Evolutionary conservation across 2,113 vertebrate genomes (phyloP).

Genomic region (Saguinus imperator): DNA sequence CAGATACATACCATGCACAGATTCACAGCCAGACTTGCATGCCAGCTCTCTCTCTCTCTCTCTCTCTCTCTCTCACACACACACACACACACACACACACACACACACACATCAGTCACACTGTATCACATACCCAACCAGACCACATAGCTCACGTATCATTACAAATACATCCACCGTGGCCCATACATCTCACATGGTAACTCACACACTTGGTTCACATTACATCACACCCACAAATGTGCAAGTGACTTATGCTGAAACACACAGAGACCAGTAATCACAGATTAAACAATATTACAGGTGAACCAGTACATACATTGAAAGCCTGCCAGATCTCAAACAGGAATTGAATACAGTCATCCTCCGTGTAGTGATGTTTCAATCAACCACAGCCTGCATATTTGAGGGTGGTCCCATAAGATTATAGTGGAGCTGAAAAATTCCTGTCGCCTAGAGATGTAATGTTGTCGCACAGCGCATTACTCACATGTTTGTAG

Average conservation of each 20-base stretch:
- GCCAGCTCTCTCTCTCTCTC: neutral
- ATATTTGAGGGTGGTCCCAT: neutral
- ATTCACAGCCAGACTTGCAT: neutral
- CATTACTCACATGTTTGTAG: neutral
- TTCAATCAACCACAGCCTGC: neutral
- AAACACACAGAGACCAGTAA: neutral
- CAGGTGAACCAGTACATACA: neutral
- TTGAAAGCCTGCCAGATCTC: accelerated
- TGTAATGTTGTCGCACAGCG: neutral
- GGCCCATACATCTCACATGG: neutral
- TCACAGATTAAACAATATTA: neutral
- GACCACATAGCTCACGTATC: neutral
- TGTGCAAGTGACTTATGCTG: neutral
- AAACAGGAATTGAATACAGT: neutral
- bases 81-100: neutral
- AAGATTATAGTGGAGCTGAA: neutral
- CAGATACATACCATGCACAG: neutral
- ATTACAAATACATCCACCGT: neutral
- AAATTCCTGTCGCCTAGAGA: neutral
- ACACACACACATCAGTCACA: neutral
- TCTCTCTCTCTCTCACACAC: no score
- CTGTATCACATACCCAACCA: neutral
- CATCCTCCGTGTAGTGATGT: neutral
- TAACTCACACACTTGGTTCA: neutral
- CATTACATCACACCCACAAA: no score